These are phyloP conservation scores for Chlamydotis undulata DNA, from an alignment of 2,113 vertebrate genomes.

Conservation along the genomic window DNA sequence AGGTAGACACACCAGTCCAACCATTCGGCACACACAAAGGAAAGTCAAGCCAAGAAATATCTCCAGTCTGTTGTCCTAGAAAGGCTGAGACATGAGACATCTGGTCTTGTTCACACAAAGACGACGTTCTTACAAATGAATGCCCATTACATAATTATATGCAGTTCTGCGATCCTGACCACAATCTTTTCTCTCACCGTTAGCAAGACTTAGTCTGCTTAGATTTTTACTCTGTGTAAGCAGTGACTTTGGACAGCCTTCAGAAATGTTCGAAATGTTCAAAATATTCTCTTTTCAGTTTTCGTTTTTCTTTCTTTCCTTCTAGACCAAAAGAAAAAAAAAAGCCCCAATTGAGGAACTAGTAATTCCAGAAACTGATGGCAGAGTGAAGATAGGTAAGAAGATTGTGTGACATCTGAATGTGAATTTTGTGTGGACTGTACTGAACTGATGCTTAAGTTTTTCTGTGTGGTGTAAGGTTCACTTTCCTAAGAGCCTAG, in stretches of 20 bases:
- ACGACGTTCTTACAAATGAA: not conserved
- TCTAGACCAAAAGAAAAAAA: not conserved
- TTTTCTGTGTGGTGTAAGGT: not conserved
- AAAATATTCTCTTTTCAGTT: not conserved
- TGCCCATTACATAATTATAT: not conserved
- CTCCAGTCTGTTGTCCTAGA: not conserved
- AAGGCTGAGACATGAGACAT: not conserved
- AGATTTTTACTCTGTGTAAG: not conserved
- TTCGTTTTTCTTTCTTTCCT: not conserved
- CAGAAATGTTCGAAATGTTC: not conserved
- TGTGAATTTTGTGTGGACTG: not conserved
- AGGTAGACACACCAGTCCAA: not conserved
- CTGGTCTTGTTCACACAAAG: not conserved
- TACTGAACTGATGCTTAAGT: not conserved
- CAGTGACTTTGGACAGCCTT: not conserved
- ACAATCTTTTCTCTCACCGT: rapidly evolving
- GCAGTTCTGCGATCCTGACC: not conserved
- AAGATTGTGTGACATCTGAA: not conserved
- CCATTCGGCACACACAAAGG: not conserved
- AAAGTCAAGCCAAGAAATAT: not conserved
- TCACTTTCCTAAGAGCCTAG: not conserved
- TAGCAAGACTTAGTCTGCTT: not conserved
- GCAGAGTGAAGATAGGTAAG: not conserved
- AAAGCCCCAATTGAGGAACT: rapidly evolving
- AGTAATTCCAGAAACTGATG: not conserved